Base-by-base conservation (phyloP, 2,888 invertebrate genomes). In the Scaeva pyrastri region DNA sequence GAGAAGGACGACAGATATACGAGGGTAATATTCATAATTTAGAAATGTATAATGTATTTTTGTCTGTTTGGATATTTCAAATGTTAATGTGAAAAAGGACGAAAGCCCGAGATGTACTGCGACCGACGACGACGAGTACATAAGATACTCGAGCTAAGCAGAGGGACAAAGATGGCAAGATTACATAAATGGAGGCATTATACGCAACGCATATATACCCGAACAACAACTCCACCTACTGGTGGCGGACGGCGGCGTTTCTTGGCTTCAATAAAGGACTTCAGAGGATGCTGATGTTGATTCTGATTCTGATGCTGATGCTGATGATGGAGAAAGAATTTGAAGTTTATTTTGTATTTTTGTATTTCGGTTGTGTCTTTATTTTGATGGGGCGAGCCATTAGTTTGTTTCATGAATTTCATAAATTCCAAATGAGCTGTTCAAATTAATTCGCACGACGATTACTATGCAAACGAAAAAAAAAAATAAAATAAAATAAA, bases 161-260 rank as follows among this genome's bases (percentile, higher is more conserved):
- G 73, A 75, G 70, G 74, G 75, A 60, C 74, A 73, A 79, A 84
- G 79, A 82, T 43, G 86, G 73, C 88, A 78, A 86, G 78, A 80
- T 89, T 89, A 90, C 91, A 90, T 90, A 91, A 91, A 90, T 90
- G 91, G 91, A 91, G 60, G 31, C 73, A 77, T 72, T 77, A 58
- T 8, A 8, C 5, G 31, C 8, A 31, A 31, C 31, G 31, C 31
- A 31, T 31, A 31, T 31, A 31, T 31, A 31, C 8, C n/a, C n/a
- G n/a, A n/a, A n/a, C n/a, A n/a, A 31, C 31, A 31, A 31, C 31
- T 31, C 6, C 8, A 31, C 31, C 8, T n/a, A 55, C 43, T 55
- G 62, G 16, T 43, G n/a, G n/a, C n/a, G n/a, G n/a, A n/a, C n/a
- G n/a, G 16, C 11, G 4, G 7, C n/a, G 3, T 56, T 60, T 60